Evolutionary conservation across 2,797 vertebrate genomes (phyloP).

Genomic region (Halcyon chelicuti): DNA sequence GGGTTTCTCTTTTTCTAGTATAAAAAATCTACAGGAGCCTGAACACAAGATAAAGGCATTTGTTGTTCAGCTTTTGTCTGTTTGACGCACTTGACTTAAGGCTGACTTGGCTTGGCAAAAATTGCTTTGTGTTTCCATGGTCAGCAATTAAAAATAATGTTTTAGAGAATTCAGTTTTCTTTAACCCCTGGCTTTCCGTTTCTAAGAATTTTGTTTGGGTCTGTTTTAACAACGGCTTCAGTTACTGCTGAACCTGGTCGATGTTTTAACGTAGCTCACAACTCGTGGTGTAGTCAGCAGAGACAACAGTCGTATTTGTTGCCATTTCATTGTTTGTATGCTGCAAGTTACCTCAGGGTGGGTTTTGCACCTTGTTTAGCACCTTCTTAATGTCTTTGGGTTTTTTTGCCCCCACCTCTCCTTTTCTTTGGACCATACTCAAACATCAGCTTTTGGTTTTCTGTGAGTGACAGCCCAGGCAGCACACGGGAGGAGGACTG

Average conservation of each 20-base stretch:
- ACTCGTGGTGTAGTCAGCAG: neutral
- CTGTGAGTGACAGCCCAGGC: neutral
- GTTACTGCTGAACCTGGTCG: neutral
- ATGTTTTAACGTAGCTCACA: fast-evolving
- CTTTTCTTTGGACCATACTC: neutral
- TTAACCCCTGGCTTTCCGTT: neutral
- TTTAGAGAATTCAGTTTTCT: neutral
- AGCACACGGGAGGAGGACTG: neutral
- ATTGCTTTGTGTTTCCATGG: neutral
- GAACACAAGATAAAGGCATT: neutral
- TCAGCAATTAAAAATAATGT: conserved; percentile 5
- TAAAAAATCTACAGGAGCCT: neutral
- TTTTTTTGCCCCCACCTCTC: fast-evolving
- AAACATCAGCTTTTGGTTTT: neutral
- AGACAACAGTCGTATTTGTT: neutral
- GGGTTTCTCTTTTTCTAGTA: neutral
- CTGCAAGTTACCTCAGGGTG: conserved; percentile 66
- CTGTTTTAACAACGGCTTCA: neutral
- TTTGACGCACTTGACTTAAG: neutral
- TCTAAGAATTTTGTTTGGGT: neutral
- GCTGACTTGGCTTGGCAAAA: neutral
- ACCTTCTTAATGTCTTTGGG: conserved; percentile 16
- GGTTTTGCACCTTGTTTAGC: conserved; percentile 48
- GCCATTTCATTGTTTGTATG: conserved; percentile 27
- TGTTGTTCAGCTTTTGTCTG: neutral